Base-by-base conservation (phyloP, 2,113 vertebrate genomes). In the Urocitellus parryii region DNA sequence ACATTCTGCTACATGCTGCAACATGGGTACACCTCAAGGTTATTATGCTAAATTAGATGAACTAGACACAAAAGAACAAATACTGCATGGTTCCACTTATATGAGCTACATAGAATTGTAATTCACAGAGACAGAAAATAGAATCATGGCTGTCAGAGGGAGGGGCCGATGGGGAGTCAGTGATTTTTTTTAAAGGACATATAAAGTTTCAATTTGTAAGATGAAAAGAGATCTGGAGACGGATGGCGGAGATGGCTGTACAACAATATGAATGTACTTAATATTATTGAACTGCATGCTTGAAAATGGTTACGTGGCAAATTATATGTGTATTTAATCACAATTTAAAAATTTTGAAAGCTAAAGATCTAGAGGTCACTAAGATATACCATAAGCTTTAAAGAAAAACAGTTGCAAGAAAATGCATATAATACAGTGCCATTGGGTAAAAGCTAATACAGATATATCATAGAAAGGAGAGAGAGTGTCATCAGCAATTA, bases 21-120 rank as follows among this genome's bases (percentile, higher is more conserved):
- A 80, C 81, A 72, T 4, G 4, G 78, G 82, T 68, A 73, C 87
- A 45, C 2, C 53, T 12, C 24, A 73, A 82, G 39, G 39, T 45
- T 14, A 56, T 80, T 81, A 18, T 39, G n/a, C 22, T 67, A 88
- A 48, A 29, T 81, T 73, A 95, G 89, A 82, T 91, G 88, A 81
- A 32, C 34, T 24, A 93, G 87, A 53, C 53, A 61, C 34, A 37
- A 67, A 85, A 88, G 27, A 39, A 87, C 24, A 81, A 86, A 73
- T 78, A 20, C 37, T 45, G 4, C 61, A 70, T 34, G 32, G 73
- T 16, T 72, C 48, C 34, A 80, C 17, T 65, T 77, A 37, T 0
- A 20, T 65, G 70, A 92, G 8, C 10, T 63, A 34, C 27, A 12
- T 8, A 45, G 27, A 73, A 20, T 10, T 37, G 34, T 37, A 48